Evolutionary conservation across 2,113 vertebrate genomes (phyloP).

Genomic region (Chunga burmeisteri): DNA sequence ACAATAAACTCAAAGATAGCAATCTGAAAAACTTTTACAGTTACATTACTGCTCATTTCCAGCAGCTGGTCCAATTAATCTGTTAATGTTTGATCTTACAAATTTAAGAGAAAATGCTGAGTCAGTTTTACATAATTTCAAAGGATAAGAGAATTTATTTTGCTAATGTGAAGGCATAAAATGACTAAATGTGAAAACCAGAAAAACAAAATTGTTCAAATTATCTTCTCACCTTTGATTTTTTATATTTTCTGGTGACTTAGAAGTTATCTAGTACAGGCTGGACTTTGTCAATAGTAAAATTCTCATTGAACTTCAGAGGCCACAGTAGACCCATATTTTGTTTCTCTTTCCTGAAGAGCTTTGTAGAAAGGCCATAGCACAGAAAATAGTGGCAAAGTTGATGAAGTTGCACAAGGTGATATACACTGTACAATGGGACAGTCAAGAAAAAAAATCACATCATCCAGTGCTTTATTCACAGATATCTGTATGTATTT

Average conservation of each 20-base stretch:
- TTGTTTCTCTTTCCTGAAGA: not conserved
- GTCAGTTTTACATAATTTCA: slow-evolving; percentile 18
- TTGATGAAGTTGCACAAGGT: not conserved
- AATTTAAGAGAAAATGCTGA: slow-evolving; percentile 21
- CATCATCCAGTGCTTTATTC: not conserved
- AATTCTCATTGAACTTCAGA: not conserved
- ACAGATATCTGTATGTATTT: not conserved
- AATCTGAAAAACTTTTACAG: not conserved
- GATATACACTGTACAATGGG: not conserved
- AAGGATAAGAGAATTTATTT: not conserved
- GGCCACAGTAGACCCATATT: not conserved
- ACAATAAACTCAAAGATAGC: slow-evolving; percentile 12
- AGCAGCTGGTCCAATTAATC: not conserved
- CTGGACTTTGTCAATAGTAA: not conserved
- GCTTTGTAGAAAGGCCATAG: not conserved
- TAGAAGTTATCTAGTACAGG: not conserved
- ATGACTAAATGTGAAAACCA: not conserved
- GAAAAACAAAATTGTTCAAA: not conserved
- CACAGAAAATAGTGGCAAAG: not conserved
- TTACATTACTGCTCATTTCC: not conserved
- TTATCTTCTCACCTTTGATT: not conserved
- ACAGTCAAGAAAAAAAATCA: not conserved
- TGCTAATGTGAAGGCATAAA: not conserved
- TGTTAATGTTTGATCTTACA: slow-evolving; percentile 8
- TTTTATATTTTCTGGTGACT: not conserved